phyloP scores from a whole-genome alignment of 2,113 vertebrate species.

The Podocnemis expansa region DNA sequence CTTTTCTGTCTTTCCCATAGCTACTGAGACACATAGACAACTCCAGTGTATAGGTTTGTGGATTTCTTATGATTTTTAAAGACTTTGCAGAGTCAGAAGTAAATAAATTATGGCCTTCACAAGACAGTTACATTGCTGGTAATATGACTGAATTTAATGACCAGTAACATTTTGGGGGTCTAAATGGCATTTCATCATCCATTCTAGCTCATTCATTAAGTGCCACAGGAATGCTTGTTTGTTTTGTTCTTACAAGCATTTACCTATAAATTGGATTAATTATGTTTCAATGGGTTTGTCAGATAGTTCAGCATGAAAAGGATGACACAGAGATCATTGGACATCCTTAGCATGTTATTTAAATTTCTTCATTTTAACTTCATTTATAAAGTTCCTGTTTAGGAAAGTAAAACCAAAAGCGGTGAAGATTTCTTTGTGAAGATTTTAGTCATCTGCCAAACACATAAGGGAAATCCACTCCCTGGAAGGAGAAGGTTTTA shows the following conservation, averaged over 20 bases:
- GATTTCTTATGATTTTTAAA: not conserved
- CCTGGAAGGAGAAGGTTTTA: not conserved
- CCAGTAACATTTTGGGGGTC: too few relatives aligned
- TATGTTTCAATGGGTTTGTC: not conserved
- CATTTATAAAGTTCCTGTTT: slow-evolving; percentile 38
- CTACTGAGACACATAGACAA: not conserved
- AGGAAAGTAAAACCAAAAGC: slow-evolving; percentile 41
- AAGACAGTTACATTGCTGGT: not conserved
- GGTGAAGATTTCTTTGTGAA: not conserved
- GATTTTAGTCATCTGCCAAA: slow-evolving; percentile 49
- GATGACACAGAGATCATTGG: not conserved
- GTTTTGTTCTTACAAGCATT: not conserved
- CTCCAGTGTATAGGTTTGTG: not conserved
- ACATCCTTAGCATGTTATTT: not conserved
- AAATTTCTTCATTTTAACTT: slow-evolving; percentile 32
- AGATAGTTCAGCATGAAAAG: not conserved
- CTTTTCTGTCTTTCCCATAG: not conserved
- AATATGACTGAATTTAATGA: not conserved
- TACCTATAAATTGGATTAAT: not conserved
- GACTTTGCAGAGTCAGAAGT: not conserved
- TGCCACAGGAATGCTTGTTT: too few relatives aligned
- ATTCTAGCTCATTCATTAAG: not conserved
- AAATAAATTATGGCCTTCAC: not conserved
- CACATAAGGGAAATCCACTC: not conserved
- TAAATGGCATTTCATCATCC: not conserved